These are phyloP conservation scores for Cataglyphis albicans DNA, from an alignment of 2,888 invertebrate species.

Conservation along the genomic window DNA sequence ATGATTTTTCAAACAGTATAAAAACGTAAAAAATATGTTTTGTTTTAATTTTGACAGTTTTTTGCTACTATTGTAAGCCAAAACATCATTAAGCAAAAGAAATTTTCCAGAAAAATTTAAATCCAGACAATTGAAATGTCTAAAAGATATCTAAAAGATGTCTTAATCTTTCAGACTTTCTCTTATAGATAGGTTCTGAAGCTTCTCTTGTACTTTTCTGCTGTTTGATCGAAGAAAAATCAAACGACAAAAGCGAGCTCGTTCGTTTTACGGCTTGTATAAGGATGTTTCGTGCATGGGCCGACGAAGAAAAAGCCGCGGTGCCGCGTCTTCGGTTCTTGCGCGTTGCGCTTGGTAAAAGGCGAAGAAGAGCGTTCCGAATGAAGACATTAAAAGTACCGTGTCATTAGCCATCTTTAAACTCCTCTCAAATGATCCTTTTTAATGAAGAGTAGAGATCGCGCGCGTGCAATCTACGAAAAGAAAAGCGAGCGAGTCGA, in stretches of 20 bases:
- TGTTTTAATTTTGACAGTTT: too few relatives aligned
- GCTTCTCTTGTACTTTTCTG: neutral
- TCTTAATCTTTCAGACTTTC: neutral
- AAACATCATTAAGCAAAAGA: neutral
- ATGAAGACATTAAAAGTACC: constrained; percentile 75
- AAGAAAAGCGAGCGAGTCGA: constrained; percentile 57
- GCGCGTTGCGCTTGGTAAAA: constrained; percentile 58
- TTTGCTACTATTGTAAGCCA: too few relatives aligned
- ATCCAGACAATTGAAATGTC: neutral
- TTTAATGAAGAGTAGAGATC: constrained; percentile 74
- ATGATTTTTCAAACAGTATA: too few relatives aligned
- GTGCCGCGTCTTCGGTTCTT: constrained; percentile 7
- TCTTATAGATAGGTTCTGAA: neutral
- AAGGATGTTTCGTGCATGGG: constrained; percentile 17
- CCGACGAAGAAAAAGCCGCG: constrained; percentile 7
- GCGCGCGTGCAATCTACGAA: constrained; percentile 60
- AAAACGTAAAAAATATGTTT: too few relatives aligned
- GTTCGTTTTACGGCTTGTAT: constrained; percentile 33
- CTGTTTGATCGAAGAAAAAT: neutral
- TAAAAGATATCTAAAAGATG: neutral
- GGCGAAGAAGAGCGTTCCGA: constrained; percentile 59
- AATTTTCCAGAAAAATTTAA: neutral
- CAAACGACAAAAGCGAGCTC: neutral
- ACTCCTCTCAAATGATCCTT: constrained; percentile 67
- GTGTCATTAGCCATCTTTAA: constrained; percentile 69